Evolutionary conservation across 64 coral and sea anemone genomes (phyloP).

Genomic region (Montipora efflorescens): DNA sequence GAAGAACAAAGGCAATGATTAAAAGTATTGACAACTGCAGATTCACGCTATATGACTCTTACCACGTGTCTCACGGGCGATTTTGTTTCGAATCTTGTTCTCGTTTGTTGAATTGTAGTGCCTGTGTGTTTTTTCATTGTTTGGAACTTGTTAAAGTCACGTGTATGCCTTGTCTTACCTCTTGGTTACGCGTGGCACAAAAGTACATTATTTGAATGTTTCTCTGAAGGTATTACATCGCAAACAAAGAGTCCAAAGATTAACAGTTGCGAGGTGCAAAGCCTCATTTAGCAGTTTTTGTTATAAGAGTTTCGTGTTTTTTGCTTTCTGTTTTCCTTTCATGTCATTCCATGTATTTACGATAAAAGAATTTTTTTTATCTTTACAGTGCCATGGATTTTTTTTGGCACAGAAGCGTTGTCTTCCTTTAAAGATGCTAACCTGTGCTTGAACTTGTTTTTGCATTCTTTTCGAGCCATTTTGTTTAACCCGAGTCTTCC

Average conservation of each 20-base stretch:
- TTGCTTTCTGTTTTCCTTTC: neutral
- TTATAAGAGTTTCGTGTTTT: too few species aligned
- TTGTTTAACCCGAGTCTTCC: neutral
- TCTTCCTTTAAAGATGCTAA: neutral
- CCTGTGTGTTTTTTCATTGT: conserved; percentile 32
- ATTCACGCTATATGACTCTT: conserved; percentile 17
- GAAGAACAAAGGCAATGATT: conserved; percentile 15
- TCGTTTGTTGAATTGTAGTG: conserved; percentile 18
- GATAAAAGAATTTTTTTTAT: too few species aligned
- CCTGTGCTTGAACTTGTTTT: neutral
- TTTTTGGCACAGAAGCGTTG: neutral
- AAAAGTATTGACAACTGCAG: conserved; percentile 32
- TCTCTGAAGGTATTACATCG: neutral
- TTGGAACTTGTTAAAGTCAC: conserved; percentile 25
- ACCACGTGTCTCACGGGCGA: conserved; percentile 34
- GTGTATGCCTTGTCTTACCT: neutral
- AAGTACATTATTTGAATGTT: neutral
- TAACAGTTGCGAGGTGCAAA: neutral
- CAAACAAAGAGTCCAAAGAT: neutral
- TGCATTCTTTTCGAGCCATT: neutral
- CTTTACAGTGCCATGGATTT: neutral
- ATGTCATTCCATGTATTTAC: neutral
- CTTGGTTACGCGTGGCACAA: conserved; percentile 29
- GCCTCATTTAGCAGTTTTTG: neutral
- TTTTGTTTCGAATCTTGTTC: conserved; percentile 28